Conservation (phyloP, 2,113 vertebrate genomes). For the Cololabis saira region DNA sequence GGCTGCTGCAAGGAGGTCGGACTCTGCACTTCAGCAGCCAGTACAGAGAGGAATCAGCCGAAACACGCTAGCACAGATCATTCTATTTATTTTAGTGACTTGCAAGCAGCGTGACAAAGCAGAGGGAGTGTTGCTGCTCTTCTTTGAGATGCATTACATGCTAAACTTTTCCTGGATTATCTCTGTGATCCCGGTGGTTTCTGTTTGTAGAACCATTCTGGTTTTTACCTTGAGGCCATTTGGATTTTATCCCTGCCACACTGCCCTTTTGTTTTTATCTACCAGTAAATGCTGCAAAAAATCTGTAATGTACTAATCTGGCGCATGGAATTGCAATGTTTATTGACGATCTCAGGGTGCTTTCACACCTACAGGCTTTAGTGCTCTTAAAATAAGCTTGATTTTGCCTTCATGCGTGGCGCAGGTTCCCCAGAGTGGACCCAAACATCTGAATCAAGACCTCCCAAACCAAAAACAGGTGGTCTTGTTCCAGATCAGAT, state of each 20-base stretch:
- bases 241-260: not conserved
- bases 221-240: constrained; percentile 24
- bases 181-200: constrained; percentile 3
- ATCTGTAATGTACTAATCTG: not conserved
- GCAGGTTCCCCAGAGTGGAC: no score
- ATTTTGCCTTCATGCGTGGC: no score
- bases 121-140: not conserved
- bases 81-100: constrained; percentile 15
- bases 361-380: no score
- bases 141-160: not conserved
- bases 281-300: not conserved
- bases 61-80: constrained; percentile 21
- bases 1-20: constrained; percentile 45
- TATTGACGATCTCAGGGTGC: not conserved
- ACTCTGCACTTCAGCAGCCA: constrained; percentile 45
- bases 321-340: not conserved
- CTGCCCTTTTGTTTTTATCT: not conserved
- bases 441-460: no score
- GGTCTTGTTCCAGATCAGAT: no score
- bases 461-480: no score
- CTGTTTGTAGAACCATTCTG: constrained; percentile 7
- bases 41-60: constrained; percentile 34
- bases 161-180: not conserved
- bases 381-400: no score
- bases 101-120: constrained; percentile 7